Evolutionary conservation across 2,888 invertebrate species (phyloP), one percentile per base, ranked within the genome.

Genomic region (Erebia aethiops): DNA sequence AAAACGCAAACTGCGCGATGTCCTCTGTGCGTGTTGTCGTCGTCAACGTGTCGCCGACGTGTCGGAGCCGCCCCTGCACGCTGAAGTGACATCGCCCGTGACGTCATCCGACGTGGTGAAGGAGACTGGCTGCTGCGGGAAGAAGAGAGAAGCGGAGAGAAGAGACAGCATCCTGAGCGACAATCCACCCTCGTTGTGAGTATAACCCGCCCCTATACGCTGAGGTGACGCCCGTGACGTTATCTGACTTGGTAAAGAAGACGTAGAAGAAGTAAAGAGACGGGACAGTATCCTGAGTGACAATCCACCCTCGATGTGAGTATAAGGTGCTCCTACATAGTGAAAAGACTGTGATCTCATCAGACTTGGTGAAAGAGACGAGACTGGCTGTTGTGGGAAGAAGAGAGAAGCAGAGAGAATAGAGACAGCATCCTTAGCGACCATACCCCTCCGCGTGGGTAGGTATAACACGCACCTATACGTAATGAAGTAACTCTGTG

Each of bases 161-260:
- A 88, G 93, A 21, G 95, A 94, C 82, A 95, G 94, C 80, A 94
- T 90, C 80, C 78, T 94, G 51, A 94, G 94, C 75, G 94, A 92
- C 72, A 85, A 93, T 16, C 85, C 91, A 49, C 88, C 92, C 5
- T 77, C 86, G 2, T 84, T 84, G 92, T 92, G 35, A 85, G 87
- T 83, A 51, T 49, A 10, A 13, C 21, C 75, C 74, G 18, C 72
- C 80, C 5, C 79, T 78, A 0, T 80, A 82, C 63, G 75, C 82
- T 75, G 82, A 83, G 3, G 81, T 83, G 13, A 75, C 82, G 58
- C 84, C 87, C 0, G 77, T 76, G 21, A 72, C 70, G 73, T 77
- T 77, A 8, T 75, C 78, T 1, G 81, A 84, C 1, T 84, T 83
- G 1, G 87, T 83, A 1, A 81, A 78, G 41, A 88, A 89, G 54